Conservation (phyloP, 2,888 invertebrate species). For the Drosophila greeni region DNA sequence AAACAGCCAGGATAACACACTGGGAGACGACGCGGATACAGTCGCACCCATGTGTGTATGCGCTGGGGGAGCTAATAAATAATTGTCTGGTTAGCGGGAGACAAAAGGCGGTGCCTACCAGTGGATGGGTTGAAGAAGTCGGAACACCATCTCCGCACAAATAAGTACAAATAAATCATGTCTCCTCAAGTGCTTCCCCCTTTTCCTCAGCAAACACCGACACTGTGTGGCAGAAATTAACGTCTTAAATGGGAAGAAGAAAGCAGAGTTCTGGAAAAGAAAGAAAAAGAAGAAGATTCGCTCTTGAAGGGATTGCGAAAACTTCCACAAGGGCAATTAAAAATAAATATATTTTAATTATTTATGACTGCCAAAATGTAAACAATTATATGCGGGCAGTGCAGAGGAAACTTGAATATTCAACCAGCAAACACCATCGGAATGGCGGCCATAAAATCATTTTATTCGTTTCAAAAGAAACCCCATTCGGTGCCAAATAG, state of each 20-base stretch:
- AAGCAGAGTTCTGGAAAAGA: not conserved
- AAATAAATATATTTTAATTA: conserved; percentile 2
- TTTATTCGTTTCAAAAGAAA: conserved; percentile 8
- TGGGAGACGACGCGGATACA: conserved; percentile 22
- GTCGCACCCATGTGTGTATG: conserved; percentile 14
- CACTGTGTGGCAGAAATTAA: conserved; percentile 57
- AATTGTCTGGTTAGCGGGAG: conserved; percentile 68
- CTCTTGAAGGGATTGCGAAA: not conserved
- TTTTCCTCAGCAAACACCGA: conserved; percentile 36
- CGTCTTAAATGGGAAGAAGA: conserved; percentile 27
- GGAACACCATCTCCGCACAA: conserved; percentile 50
- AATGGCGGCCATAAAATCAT: conserved; percentile 6
- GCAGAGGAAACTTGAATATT: conserved; percentile 52
- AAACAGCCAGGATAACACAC: conserved; percentile 65
- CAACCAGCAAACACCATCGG: conserved; percentile 1
- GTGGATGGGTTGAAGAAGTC: conserved; percentile 53
- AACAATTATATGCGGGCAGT: not conserved
- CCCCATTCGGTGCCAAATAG: conserved; percentile 31
- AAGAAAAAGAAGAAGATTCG: no score
- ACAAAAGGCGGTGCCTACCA: conserved; percentile 57
- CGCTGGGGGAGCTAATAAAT: conserved; percentile 64
- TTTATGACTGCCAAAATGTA: conserved; percentile 23
- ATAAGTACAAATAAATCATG: conserved; percentile 68
- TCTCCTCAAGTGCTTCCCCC: conserved; percentile 16
- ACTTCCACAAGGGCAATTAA: not conserved